Conservation (phyloP, 2,113 vertebrate species). For the Promerops cafer region DNA sequence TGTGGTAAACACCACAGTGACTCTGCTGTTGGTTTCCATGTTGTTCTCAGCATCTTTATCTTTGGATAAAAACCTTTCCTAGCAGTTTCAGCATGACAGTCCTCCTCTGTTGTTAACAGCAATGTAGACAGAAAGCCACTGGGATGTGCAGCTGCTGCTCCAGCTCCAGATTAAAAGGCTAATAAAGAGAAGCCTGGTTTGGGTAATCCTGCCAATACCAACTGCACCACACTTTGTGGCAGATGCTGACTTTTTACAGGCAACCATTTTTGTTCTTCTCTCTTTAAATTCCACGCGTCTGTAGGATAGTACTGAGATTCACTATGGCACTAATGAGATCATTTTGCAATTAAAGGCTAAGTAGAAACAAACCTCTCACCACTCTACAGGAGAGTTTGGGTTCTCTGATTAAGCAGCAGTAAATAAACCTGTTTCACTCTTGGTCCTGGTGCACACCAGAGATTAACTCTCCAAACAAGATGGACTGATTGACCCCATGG, state of each 20-base stretch:
- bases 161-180: not conserved
- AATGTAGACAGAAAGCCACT: not conserved
- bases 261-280: not conserved
- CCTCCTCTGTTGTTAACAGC: not conserved
- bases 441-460: not conserved
- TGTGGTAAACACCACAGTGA: not conserved
- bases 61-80: not conserved
- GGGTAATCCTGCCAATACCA: not conserved
- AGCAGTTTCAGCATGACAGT: not conserved
- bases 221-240: not conserved
- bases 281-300: not conserved
- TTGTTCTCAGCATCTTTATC: not conserved
- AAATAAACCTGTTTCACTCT: conserved; percentile 31
- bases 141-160: not conserved
- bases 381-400: conserved; percentile 8
- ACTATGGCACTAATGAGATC: conserved; percentile 57
- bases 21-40: not conserved
- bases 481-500: conserved; percentile 56
- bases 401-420: conserved; percentile 43
- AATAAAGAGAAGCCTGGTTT: not conserved
- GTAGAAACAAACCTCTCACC: conserved; percentile 42
- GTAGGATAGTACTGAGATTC: not conserved
- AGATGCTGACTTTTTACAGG: not conserved
- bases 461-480: conserved; percentile 57
- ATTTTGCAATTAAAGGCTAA: conserved; percentile 56